Evolutionary conservation across 2,797 vertebrate genomes (phyloP), one percentile per base, ranked within the genome.

Genomic region (Kryptopterus vitreolus): DNA sequence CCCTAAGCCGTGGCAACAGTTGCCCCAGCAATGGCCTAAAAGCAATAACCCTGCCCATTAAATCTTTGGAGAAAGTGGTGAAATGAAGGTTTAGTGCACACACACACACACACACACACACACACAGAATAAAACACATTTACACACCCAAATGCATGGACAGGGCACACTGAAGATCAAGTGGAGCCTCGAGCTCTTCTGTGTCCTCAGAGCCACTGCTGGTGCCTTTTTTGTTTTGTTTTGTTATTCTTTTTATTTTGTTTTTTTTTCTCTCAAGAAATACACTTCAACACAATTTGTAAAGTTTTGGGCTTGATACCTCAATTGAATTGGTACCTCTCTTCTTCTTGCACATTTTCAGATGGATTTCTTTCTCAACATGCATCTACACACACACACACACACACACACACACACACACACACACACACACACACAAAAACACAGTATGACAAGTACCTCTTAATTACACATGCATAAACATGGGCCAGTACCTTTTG

Each of bases 11-110:
- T n/a, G 93, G 95, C n/a, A 90, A 93, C 78, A 92, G 92, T 82
- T 93, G 92, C 86, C 93, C 92, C 0, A 92, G 86, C 89, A 94
- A 91, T 89, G 94, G 93, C 89, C 91, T 92, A 1, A 95, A 96
- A 93, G 95, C 95, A 93, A 91, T 93, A 93, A 94, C 88, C n/a
- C 90, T 90, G 0, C 87, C 91, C 8, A 76, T 79, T 73, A 82
- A 76, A 38, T 85, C 86, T 48, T 74, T 85, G 59, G 86, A 87
- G 35, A 87, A 86, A 82, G 81, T 90, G 83, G 87, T 85, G 74
- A 88, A 18, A 85, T 83, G 77, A 84, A 13, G 46, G n/a, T 65
- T 71, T 46, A 84, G 62, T 55, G 77, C 76, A 86, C 85, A 59
- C 81, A 76, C 50, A 82, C 80, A 76, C 38, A 84, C 68, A 35